Conservation (phyloP, 2,888 invertebrate species). For the Eurytoma californica region DNA sequence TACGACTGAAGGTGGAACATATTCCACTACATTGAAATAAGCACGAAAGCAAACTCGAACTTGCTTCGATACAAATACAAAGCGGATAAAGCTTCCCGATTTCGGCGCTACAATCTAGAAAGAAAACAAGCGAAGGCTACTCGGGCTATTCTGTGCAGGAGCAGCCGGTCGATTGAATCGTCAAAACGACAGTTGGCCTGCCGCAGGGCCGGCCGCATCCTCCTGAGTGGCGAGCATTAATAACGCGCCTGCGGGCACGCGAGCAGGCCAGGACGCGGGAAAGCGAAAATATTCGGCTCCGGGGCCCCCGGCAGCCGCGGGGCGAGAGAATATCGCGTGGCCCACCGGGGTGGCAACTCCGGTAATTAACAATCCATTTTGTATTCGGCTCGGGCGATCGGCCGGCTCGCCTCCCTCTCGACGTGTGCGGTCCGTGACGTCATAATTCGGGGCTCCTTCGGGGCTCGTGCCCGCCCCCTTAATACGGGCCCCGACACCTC, state of each 20-base stretch:
- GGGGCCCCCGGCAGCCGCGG: slow-evolving; percentile 2
- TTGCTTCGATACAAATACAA: no score
- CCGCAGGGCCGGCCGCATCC: no score
- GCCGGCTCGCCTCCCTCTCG: slow-evolving; percentile 51
- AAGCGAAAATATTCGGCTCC: not conserved
- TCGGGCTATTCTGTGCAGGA: no score
- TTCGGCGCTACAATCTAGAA: no score
- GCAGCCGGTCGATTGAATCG: no score
- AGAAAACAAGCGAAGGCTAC: no score
- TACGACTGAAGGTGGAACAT: no score
- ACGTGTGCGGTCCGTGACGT: slow-evolving; percentile 75
- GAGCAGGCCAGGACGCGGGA: not conserved
- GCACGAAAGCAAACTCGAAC: no score
- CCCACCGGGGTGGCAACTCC: slow-evolving; percentile 56
- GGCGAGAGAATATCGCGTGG: slow-evolving; percentile 44
- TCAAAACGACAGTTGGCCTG: no score
- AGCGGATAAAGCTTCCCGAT: no score
- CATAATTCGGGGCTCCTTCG: slow-evolving; percentile 74
- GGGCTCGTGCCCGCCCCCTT: slow-evolving; percentile 73
- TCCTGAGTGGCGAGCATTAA: not conserved
- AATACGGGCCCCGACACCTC: slow-evolving; percentile 74
- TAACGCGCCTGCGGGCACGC: not conserved
- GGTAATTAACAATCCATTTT: slow-evolving; percentile 74
- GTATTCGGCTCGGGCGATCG: slow-evolving; percentile 70
- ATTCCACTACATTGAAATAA: no score